phyloP scores from a whole-genome alignment of 2,113 vertebrate species.

The Sylvietta virens region DNA sequence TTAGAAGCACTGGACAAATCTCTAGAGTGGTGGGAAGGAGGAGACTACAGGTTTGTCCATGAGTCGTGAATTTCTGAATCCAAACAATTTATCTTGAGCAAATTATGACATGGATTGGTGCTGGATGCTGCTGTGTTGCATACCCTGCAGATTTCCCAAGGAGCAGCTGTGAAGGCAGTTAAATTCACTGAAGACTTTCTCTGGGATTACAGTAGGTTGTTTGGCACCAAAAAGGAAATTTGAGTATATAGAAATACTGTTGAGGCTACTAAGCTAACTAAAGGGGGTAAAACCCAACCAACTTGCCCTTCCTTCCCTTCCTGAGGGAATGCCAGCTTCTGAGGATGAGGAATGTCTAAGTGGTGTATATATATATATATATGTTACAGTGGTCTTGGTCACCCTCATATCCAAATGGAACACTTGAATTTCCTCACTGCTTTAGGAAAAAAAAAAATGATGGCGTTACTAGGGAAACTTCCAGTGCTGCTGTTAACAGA shows the following conservation, averaged over 20 bases:
- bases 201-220: not conserved
- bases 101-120: not conserved
- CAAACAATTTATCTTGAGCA: not conserved
- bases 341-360: not conserved
- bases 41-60: not conserved
- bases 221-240: not conserved
- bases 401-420: not conserved
- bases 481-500: not conserved
- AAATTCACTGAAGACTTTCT: not conserved
- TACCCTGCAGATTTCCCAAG: not conserved
- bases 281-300: not conserved
- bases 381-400: not conserved
- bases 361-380: not conserved
- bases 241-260: not conserved
- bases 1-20: not conserved
- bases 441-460: not conserved
- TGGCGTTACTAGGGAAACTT: not conserved
- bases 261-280: not conserved
- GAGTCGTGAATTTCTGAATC: not conserved
- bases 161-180: conserved; percentile 2
- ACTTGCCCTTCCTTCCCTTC: not conserved
- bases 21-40: not conserved
- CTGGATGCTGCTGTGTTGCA: not conserved
- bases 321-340: not conserved
- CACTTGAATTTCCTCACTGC: not conserved